These are phyloP conservation scores for Polylopha cassiicola DNA, from an alignment of 2,888 invertebrate species.

Conservation along the genomic window DNA sequence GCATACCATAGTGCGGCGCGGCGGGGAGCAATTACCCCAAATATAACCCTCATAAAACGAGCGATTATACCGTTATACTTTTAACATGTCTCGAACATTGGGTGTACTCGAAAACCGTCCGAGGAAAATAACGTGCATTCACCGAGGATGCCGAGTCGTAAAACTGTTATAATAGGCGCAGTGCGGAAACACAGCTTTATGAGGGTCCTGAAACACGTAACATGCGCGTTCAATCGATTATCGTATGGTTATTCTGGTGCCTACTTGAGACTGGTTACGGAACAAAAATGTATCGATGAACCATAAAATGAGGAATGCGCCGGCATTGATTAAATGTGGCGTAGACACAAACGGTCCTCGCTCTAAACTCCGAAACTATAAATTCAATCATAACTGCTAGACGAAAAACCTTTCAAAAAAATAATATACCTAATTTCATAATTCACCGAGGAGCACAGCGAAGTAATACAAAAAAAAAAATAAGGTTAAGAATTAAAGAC, in stretches of 20 bases:
- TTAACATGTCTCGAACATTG: slow-evolving; percentile 51
- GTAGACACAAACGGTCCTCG: slow-evolving; percentile 27
- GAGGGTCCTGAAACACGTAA: slow-evolving; percentile 64
- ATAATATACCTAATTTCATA: no score
- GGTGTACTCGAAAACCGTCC: slow-evolving; percentile 44
- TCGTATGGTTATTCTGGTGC: slow-evolving; percentile 55
- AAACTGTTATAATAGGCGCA: slow-evolving; percentile 67
- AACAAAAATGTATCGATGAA: slow-evolving; percentile 57
- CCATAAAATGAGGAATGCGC: slow-evolving; percentile 49
- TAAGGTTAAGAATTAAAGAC: no score
- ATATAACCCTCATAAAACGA: slow-evolving; percentile 53
- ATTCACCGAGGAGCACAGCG: no score
- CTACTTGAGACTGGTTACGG: slow-evolving; percentile 51
- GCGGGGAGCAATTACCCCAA: slow-evolving; percentile 52
- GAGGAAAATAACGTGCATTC: slow-evolving; percentile 49
- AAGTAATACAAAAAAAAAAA: no score
- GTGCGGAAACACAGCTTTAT: slow-evolving; percentile 66
- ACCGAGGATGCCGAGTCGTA: slow-evolving; percentile 58
- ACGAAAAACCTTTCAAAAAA: no score
- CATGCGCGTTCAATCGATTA: slow-evolving; percentile 64
- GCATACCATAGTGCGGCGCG: slow-evolving; percentile 36
- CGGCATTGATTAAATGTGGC: slow-evolving; percentile 51
- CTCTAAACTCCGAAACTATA: background rate
- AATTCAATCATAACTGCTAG: no score
- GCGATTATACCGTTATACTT: slow-evolving; percentile 55